Conservation (phyloP, 2,888 invertebrate species). For the Hydropsyche betteni region DNA sequence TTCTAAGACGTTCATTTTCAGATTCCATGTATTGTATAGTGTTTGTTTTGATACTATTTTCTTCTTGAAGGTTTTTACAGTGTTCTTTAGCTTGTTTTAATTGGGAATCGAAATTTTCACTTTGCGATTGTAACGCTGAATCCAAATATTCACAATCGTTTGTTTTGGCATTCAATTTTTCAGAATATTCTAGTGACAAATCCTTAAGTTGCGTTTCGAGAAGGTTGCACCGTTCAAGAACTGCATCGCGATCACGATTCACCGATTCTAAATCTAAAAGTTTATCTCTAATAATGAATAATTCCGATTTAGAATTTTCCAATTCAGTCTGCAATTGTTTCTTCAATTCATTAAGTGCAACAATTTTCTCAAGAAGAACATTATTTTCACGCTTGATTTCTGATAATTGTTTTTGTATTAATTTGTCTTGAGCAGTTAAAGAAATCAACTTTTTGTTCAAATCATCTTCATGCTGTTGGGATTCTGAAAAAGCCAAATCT, state of each 20-base stretch:
- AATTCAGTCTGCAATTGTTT: constrained; percentile 62
- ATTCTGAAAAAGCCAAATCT: constrained; percentile 68
- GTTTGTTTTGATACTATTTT: constrained; percentile 57
- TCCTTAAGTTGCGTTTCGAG: constrained; percentile 62
- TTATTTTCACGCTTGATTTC: constrained; percentile 68
- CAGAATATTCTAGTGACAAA: constrained; percentile 59
- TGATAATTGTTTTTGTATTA: constrained; percentile 70
- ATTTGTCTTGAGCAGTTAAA: constrained; percentile 71
- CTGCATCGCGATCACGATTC: constrained; percentile 54
- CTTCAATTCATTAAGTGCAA: constrained; percentile 65
- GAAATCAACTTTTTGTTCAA: constrained; percentile 70
- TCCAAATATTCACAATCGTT: constrained; percentile 63
- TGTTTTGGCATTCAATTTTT: constrained; percentile 61
- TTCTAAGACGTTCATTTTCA: constrained; percentile 57
- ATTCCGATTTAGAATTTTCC: constrained; percentile 61
- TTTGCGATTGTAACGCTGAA: constrained; percentile 61
- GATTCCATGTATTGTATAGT: constrained; percentile 55
- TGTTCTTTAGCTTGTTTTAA: constrained; percentile 63
- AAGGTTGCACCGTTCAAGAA: constrained; percentile 59
- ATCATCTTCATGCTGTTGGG: constrained; percentile 70
- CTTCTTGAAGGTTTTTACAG: constrained; percentile 63
- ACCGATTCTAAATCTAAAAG: constrained; percentile 55
- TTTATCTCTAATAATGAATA: constrained; percentile 58
- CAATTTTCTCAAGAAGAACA: constrained; percentile 66
- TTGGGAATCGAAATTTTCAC: constrained; percentile 64